These are phyloP conservation scores for Erannis defoliaria DNA, from an alignment of 2,888 invertebrate genomes.

Conservation along the genomic window DNA sequence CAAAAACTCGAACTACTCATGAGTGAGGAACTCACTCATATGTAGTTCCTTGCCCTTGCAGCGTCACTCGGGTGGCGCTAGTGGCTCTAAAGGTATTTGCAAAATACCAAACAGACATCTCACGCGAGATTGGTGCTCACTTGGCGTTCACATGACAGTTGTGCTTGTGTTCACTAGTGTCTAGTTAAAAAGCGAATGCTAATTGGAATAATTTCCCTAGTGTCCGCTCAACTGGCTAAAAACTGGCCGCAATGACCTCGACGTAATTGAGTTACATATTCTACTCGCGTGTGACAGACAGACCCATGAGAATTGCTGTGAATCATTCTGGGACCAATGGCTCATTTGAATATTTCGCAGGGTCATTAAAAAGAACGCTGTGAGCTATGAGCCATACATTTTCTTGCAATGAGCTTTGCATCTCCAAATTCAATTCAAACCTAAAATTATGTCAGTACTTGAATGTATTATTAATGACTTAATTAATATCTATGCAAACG, in stretches of 20 bases:
- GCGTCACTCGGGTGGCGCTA: too few species aligned
- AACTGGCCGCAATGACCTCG: slow-evolving; percentile 44
- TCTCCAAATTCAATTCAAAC: neutral
- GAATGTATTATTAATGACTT: too few species aligned
- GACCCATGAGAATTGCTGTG: slow-evolving; percentile 59
- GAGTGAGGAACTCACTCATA: too few species aligned
- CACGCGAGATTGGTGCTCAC: too few species aligned
- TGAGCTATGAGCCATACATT: slow-evolving; percentile 1
- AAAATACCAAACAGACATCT: too few species aligned
- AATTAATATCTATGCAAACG: too few species aligned
- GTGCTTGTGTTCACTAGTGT: too few species aligned
- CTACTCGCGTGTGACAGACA: slow-evolving; percentile 53
- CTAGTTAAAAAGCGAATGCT: neutral
- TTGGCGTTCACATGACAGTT: too few species aligned
- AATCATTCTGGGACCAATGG: slow-evolving; percentile 38
- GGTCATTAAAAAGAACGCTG: slow-evolving; percentile 14
- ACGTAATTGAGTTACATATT: slow-evolving; percentile 61
- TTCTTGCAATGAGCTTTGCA: neutral
- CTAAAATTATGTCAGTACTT: neutral
- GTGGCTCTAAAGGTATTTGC: too few species aligned
- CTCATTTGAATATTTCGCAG: slow-evolving; percentile 31
- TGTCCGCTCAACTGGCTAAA: slow-evolving; percentile 24
- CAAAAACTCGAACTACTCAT: too few species aligned
- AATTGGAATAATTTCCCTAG: slow-evolving; percentile 6
- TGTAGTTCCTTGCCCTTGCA: too few species aligned